These are phyloP conservation scores for Candoia aspera DNA, from an alignment of 2,113 vertebrate species.

Conservation along the genomic window DNA sequence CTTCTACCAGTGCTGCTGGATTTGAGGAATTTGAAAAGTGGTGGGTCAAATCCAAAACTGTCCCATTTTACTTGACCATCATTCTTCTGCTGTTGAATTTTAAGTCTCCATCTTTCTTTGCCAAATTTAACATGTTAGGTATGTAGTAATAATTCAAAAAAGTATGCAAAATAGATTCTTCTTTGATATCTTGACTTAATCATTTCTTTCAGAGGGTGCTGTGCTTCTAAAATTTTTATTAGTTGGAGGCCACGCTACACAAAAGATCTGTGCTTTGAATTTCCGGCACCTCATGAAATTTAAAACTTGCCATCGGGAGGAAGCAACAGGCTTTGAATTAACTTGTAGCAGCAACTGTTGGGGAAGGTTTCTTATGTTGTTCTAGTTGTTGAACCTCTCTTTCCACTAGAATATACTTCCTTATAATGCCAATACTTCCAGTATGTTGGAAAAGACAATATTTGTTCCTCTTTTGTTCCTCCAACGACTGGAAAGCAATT, in stretches of 20 bases:
- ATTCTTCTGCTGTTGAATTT: conserved; percentile 93
- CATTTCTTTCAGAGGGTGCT: not conserved
- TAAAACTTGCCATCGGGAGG: not conserved
- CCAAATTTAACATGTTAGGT: conserved; percentile 95
- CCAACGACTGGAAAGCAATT: not conserved
- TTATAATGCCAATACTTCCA: not conserved
- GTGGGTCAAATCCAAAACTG: conserved; percentile 90
- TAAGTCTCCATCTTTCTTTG: conserved; percentile 96
- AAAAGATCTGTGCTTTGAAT: not conserved
- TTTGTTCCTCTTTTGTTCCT: not conserved
- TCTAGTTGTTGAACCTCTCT: not conserved
- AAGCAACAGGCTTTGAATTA: not conserved
- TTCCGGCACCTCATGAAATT: no score
- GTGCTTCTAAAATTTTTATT: not conserved
- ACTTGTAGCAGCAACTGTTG: not conserved
- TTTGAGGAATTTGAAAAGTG: conserved; percentile 79
- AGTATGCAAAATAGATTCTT: not conserved
- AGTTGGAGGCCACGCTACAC: not conserved
- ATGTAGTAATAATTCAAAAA: conserved; percentile 49
- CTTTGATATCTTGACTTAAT: not conserved
- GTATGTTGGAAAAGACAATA: not conserved
- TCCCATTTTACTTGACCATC: conserved; percentile 88
- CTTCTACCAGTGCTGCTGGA: conserved; percentile 52
- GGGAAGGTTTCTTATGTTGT: not conserved
- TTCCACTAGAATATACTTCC: not conserved